Percentiles rank a stretch among this genome's conserved stretches.
Evolutionary conservation across 1,140 invertebrate species (phyloP).

Genomic region (Drosophila neocordata): DNA sequence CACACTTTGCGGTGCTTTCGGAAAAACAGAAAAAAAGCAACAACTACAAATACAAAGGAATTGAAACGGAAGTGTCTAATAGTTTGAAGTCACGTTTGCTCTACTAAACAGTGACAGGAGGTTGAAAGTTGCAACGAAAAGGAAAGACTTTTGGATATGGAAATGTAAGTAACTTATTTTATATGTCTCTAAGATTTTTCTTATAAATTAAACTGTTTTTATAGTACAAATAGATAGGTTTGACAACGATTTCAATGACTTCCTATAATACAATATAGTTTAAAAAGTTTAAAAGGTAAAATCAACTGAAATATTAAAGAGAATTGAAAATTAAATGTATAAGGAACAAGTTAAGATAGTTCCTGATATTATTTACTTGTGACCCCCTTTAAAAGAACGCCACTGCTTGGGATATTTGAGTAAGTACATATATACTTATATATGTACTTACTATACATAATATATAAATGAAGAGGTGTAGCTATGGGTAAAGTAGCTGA

Average conservation of each 20-base stretch:
- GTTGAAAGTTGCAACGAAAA: no score
- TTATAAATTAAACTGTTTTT: no score
- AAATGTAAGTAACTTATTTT: no score
- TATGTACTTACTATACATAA: background rate
- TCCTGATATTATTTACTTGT: no score
- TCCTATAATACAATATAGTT: no score
- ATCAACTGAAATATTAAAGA: no score
- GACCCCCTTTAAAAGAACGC: background rate
- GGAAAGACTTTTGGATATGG: background rate
- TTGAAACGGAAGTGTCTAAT: constrained; percentile 65
- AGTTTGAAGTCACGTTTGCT: constrained; percentile 59
- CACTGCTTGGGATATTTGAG: constrained; percentile 13
- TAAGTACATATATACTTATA: constrained; percentile 25
- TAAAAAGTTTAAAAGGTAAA: no score
- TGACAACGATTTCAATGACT: no score
- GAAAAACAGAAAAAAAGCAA: constrained; percentile 26
- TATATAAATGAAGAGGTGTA: constrained; percentile 15
- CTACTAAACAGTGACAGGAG: constrained; percentile 18
- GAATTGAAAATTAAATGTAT: no score
- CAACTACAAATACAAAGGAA: constrained; percentile 29
- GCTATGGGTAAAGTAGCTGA: constrained; percentile 32
- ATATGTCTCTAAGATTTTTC: no score
- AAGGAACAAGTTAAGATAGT: no score
- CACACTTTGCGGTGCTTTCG: constrained; percentile 59
- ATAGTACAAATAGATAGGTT: no score